Conservation (phyloP, 1,140 invertebrate genomes). For the Episyrphus balteatus region DNA sequence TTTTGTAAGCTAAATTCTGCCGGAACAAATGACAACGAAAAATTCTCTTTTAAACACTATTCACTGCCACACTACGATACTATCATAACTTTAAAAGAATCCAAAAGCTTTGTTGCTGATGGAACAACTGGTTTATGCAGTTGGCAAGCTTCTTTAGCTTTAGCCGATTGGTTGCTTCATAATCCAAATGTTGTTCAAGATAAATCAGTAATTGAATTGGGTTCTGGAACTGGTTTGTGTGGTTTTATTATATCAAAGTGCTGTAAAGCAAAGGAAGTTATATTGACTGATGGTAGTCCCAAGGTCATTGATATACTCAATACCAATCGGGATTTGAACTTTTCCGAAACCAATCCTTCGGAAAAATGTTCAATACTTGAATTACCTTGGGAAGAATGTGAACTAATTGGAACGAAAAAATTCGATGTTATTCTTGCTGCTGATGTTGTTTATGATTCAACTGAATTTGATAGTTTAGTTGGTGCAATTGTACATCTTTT, state of each 20-base stretch:
- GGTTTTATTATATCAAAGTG: constrained; percentile 22
- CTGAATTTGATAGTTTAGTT: constrained; percentile 18
- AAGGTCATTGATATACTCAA: constrained; percentile 25
- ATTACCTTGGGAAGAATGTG: constrained; percentile 16
- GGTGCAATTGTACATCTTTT: constrained; percentile 19
- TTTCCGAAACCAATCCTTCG: neutral
- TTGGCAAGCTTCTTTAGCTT: constrained; percentile 28
- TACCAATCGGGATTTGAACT: constrained; percentile 24
- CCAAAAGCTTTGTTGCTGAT: constrained; percentile 26
- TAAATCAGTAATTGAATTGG: constrained; percentile 25
- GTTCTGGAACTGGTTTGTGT: constrained; percentile 25
- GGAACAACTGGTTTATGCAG: constrained; percentile 33
- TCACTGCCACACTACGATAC: constrained; percentile 8
- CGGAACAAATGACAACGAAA: neutral
- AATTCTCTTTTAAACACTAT: constrained; percentile 29
- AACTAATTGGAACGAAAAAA: constrained; percentile 10
- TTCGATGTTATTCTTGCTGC: constrained; percentile 23
- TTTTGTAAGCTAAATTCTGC: constrained; percentile 12
- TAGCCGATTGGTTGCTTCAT: constrained; percentile 24
- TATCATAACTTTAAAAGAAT: constrained; percentile 21
- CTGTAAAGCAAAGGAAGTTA: constrained; percentile 10
- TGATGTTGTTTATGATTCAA: constrained; percentile 30
- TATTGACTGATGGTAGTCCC: constrained; percentile 27
- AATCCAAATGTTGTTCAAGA: constrained; percentile 10
- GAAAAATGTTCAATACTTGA: constrained; percentile 8